phyloP scores from a whole-genome alignment of 2,888 invertebrate species.

The Epirrhoe alternata region DNA sequence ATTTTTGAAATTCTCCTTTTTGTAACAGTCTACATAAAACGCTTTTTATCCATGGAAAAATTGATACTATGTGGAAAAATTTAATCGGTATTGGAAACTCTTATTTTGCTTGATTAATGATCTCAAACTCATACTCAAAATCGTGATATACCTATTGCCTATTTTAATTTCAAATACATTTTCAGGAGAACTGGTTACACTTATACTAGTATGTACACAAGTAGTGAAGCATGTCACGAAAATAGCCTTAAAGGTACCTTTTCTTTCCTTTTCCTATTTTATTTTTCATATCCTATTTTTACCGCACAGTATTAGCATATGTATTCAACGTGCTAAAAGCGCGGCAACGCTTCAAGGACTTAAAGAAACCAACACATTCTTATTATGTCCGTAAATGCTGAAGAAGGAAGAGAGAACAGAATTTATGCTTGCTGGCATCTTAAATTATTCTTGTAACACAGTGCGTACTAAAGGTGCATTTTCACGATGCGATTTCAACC shows the following conservation, averaged over 20 bases:
- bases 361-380: background rate
- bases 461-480: too few relatives aligned
- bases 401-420: background rate
- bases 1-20: too few relatives aligned
- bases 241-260: background rate
- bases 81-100: too few relatives aligned
- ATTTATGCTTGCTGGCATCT: too few relatives aligned
- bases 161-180: background rate
- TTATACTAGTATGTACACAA: background rate
- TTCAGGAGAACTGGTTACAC: background rate
- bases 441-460: too few relatives aligned
- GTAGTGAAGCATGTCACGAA: background rate
- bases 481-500: too few relatives aligned
- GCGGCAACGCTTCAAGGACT: background rate
- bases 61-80: too few relatives aligned
- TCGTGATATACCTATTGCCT: background rate
- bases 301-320: background rate
- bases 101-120: too few relatives aligned
- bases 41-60: too few relatives aligned
- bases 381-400: background rate
- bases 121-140: background rate
- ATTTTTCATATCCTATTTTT: background rate
- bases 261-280: background rate
- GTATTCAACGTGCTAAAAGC: slow-evolving; percentile 2
- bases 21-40: too few relatives aligned